Evolutionary conservation across 1,140 invertebrate genomes (phyloP), one percentile per base, ranked within the genome.

Genomic region (Drosophila pectinifera): DNA sequence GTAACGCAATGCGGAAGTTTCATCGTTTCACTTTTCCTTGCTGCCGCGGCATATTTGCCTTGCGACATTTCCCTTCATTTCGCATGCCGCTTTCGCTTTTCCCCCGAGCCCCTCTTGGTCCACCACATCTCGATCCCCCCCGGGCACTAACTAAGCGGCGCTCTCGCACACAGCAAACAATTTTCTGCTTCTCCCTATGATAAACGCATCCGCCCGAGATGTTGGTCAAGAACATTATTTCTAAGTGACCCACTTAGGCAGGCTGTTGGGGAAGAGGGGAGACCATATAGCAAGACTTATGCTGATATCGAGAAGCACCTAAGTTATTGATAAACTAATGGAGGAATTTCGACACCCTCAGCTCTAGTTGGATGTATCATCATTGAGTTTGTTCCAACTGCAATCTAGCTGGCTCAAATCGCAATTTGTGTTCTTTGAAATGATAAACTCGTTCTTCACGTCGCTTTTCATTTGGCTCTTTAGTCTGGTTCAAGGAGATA

Each of bases 131-230:
- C 18, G 14, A 26, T 13, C 48, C 41, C 31, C 41, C 41, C 39
- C 22, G 31, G 51, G 11, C 8, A 20, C 36, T 22, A 38, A 13
- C 51, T 39, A 13, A 8, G 42, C 42, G 42, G 6, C 16, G 10
- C 18, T 55, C 34, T 41, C 24, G 31, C 18, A 51, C 14, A 24
- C 13, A 39, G 14, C 53, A 22, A 41, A 39, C 22, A 18, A 38
- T 31, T 62, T 57, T 73, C 46, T 43, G 18, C 43, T 70, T 24
- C 39, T 36, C 26, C 18, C 49, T 38, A 55, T 86, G 74, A 88
- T 75, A 78, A 78, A 88, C 59, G 78, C 74, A 72, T 82, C 82
- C 83, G 75, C 70, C 61, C 58, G 59, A 88, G 75, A 88, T 88
- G 69, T 73, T 73, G 65, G 78, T 42, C 61, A 57, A 63, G 65